Evolutionary conservation across 2,888 invertebrate genomes (phyloP).

Genomic region (Melanchra persicariae): DNA sequence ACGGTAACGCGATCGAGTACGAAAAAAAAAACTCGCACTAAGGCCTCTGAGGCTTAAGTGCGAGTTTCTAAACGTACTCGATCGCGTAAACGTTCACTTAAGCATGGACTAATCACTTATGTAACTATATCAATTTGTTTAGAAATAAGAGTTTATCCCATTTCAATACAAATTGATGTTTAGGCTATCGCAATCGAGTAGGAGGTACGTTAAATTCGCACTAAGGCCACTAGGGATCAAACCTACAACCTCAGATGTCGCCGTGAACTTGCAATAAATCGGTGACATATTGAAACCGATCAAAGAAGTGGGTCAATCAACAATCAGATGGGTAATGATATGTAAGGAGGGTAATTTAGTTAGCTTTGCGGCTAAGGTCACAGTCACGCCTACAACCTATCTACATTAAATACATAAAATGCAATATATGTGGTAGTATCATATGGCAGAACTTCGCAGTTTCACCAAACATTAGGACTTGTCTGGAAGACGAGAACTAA

Average conservation of each 20-base stretch:
- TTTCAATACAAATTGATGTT: too few relatives aligned
- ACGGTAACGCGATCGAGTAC: too few relatives aligned
- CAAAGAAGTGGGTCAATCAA: constrained; percentile 81
- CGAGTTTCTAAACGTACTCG: too few relatives aligned
- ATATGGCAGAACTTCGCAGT: not conserved
- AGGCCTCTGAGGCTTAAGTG: too few relatives aligned
- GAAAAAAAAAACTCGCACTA: too few relatives aligned
- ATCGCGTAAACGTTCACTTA: too few relatives aligned
- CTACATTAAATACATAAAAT: not conserved
- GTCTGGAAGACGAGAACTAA: not conserved
- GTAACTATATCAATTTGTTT: too few relatives aligned
- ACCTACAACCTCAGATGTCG: not conserved
- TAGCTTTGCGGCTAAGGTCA: constrained; percentile 75
- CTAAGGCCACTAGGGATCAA: not conserved
- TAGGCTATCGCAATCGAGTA: too few relatives aligned
- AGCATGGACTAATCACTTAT: too few relatives aligned
- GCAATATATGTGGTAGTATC: not conserved
- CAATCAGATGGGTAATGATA: constrained; percentile 85
- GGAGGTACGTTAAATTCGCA: too few relatives aligned
- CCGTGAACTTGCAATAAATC: constrained; percentile 53
- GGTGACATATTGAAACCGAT: constrained; percentile 66
- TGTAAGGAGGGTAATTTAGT: constrained; percentile 84
- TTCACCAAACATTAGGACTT: not conserved
- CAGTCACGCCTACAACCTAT: constrained; percentile 34
- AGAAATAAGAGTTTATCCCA: too few relatives aligned